Evolutionary conservation across 2,113 vertebrate genomes (phyloP).

Genomic region (Euleptes europaea): DNA sequence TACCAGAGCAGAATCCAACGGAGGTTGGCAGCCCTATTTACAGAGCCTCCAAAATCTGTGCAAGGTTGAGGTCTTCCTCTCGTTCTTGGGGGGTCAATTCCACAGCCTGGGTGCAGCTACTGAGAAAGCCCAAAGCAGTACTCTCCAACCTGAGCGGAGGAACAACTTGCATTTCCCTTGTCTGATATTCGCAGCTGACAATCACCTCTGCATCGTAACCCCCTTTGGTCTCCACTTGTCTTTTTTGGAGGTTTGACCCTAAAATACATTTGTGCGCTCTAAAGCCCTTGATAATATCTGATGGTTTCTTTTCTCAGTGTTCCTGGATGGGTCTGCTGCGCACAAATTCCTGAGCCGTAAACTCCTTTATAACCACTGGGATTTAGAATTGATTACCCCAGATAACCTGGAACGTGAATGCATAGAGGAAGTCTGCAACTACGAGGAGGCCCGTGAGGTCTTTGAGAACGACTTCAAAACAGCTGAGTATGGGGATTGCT

Average conservation of each 20-base stretch:
- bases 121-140: too few species aligned
- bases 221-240: not conserved
- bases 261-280: not conserved
- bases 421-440: conserved; percentile 78
- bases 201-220: not conserved
- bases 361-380: conserved; percentile 79
- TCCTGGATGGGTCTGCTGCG: conserved; percentile 74
- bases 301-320: conserved; percentile 54
- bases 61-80: too few species aligned
- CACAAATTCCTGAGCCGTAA: conserved; percentile 79
- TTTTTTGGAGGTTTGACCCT: not conserved
- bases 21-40: too few species aligned
- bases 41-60: too few species aligned
- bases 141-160: too few species aligned
- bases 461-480: conserved; percentile 83
- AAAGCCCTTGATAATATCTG: not conserved
- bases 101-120: too few species aligned
- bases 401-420: conserved; percentile 89
- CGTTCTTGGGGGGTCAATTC: too few species aligned
- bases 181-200: too few species aligned
- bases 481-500: conserved; percentile 66
- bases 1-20: too few species aligned
- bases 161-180: too few species aligned
- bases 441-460: conserved; percentile 87
- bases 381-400: conserved; percentile 75